Conservation (phyloP, 2,888 invertebrate genomes). For the Melieria omissa region DNA sequence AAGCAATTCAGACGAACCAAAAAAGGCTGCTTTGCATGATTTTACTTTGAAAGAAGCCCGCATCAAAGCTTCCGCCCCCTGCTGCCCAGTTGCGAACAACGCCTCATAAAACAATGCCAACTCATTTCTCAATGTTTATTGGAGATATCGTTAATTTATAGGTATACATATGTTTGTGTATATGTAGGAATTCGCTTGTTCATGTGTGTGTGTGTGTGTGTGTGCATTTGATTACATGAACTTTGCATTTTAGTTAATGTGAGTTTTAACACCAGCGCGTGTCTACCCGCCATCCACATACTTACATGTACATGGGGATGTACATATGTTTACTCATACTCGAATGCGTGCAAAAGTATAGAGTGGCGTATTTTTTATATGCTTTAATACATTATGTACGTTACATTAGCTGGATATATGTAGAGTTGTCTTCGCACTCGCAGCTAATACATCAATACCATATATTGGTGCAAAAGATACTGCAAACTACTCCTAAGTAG, state of each 20-base stretch:
- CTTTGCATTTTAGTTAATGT: neutral
- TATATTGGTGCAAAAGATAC: too few relatives aligned
- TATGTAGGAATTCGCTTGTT: neutral
- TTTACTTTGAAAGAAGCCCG: too few relatives aligned
- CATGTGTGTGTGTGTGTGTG: constrained; percentile 21
- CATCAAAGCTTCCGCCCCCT: too few relatives aligned
- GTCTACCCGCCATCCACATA: neutral
- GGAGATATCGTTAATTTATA: neutral
- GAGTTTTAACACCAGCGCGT: neutral
- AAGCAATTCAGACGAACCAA: too few relatives aligned
- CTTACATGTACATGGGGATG: neutral
- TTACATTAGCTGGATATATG: neutral
- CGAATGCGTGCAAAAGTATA: constrained; percentile 4
- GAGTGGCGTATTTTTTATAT: constrained; percentile 10
- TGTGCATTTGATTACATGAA: neutral
- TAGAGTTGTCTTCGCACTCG: too few relatives aligned
- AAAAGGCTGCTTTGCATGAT: too few relatives aligned
- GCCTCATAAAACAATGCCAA: too few relatives aligned
- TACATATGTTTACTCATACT: constrained; percentile 1
- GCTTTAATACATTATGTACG: neutral
- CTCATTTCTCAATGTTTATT: neutral
- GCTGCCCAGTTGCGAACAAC: too few relatives aligned
- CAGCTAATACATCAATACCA: too few relatives aligned
- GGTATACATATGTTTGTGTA: neutral
- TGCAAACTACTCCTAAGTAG: too few relatives aligned